These are phyloP conservation scores for Drosophila pseudotakahashii DNA, from an alignment of 2,888 invertebrate genomes.

Conservation along the genomic window DNA sequence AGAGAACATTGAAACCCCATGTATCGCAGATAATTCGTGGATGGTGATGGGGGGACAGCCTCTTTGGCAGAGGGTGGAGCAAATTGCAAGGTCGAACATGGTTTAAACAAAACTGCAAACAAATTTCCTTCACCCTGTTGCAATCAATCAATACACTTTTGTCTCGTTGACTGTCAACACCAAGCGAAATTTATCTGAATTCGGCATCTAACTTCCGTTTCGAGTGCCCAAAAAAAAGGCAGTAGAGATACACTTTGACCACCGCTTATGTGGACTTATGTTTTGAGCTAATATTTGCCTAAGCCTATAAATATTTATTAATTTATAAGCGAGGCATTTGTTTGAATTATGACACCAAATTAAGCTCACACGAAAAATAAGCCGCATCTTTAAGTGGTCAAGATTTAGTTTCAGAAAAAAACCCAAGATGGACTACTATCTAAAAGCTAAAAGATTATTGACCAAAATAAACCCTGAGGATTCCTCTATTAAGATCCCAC, in stretches of 20 bases:
- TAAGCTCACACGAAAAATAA: constrained; percentile 30
- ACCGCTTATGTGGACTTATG: constrained; percentile 10
- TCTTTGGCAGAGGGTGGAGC: constrained; percentile 31
- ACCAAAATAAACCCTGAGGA: constrained; percentile 4
- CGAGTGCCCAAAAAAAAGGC: constrained; percentile 1
- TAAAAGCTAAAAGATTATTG: constrained; percentile 11
- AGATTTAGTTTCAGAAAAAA: constrained; percentile 7
- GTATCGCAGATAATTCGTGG: constrained; percentile 7
- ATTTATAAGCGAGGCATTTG: constrained; percentile 47
- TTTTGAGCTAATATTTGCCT: constrained; percentile 22
- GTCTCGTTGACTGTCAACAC: constrained; percentile 36
- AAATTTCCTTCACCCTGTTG: constrained; percentile 55
- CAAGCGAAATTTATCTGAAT: constrained; percentile 24
- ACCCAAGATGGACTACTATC: constrained; percentile 3
- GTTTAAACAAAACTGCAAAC: constrained; percentile 47
- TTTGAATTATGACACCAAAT: constrained; percentile 54
- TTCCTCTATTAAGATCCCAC: constrained; percentile 3
- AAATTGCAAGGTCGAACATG: constrained; percentile 40
- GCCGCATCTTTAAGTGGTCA: constrained; percentile 15
- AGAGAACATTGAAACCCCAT: constrained; percentile 33
- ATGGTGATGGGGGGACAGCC: constrained; percentile 2
- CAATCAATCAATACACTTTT: constrained; percentile 65
- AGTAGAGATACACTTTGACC: constrained; percentile 36
- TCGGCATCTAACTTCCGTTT: constrained; percentile 34
- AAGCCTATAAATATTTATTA: constrained; percentile 53